Evolutionary conservation across 2,113 vertebrate species (phyloP).

Genomic region (Chloropsis cyanopogon): DNA sequence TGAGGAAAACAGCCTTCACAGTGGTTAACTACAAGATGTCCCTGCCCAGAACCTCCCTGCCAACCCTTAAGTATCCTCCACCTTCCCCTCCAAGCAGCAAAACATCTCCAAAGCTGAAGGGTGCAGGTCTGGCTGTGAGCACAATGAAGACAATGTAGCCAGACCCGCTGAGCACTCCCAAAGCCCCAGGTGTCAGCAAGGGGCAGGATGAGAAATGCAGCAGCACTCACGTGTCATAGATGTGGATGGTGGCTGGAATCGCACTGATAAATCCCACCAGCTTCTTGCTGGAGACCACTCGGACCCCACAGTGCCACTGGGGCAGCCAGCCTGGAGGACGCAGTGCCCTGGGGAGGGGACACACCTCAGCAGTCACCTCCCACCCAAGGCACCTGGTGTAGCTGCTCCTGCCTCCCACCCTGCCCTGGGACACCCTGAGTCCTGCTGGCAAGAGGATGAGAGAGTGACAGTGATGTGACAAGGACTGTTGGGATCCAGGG

Average conservation of each 20-base stretch:
- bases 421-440: not conserved
- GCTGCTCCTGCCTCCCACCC: not conserved
- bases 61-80: not conserved
- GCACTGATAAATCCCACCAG: slow-evolving; percentile 98
- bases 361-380: not conserved
- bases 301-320: slow-evolving; percentile 97
- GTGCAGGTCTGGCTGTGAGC: not conserved
- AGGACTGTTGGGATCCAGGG: not conserved
- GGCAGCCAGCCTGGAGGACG: slow-evolving; percentile 96
- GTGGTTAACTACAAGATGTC: not conserved
- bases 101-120: not conserved
- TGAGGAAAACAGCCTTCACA: not conserved
- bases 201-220: not conserved
- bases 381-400: not conserved
- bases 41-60: not conserved
- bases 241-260: slow-evolving; percentile 90
- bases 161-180: not conserved
- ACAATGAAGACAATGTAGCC: not conserved
- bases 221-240: slow-evolving; percentile 89
- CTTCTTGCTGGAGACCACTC: slow-evolving; percentile 95
- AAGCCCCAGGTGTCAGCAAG: not conserved
- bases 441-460: not conserved
- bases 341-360: slow-evolving; percentile 81
- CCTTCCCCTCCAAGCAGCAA: not conserved
- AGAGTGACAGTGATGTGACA: not conserved